These are phyloP conservation scores for Babylonia areolata DNA, from an alignment of 1,140 invertebrate genomes.

Conservation along the genomic window DNA sequence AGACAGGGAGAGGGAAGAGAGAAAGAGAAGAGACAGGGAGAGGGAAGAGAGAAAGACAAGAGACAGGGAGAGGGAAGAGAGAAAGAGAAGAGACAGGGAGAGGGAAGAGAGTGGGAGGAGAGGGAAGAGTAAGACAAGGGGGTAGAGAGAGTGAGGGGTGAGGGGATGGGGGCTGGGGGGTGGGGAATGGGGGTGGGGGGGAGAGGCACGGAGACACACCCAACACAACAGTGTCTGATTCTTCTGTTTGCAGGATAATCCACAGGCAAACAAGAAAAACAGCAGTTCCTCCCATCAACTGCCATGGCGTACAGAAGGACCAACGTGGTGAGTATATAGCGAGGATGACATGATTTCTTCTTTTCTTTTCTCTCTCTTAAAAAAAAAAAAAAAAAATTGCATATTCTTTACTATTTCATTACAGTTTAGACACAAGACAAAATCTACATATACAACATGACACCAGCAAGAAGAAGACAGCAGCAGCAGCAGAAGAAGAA, in stretches of 20 bases:
- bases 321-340: conserved; percentile 14
- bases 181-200: no score
- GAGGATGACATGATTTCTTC: background rate
- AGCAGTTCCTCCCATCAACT: background rate
- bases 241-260: background rate
- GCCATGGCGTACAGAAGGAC: conserved; percentile 28
- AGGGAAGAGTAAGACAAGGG: no score
- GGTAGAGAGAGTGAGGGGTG: no score
- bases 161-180: background rate
- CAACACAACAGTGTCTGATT: background rate
- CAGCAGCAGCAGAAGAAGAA: background rate
- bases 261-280: no score
- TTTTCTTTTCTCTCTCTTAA: no score
- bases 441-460: background rate
- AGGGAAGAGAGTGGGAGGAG: no score
- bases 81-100: no score
- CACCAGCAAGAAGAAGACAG: background rate
- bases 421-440: background rate
- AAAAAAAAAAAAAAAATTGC: background rate
- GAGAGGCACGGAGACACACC: no score
- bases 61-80: no score
- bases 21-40: no score
- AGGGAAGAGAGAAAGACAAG: no score
- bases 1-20: no score
- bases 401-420: background rate